Evolutionary conservation across 2,113 vertebrate species (phyloP), one percentile per base, ranked within the genome.

Genomic region (Cryptomyrus ogoouensis): DNA sequence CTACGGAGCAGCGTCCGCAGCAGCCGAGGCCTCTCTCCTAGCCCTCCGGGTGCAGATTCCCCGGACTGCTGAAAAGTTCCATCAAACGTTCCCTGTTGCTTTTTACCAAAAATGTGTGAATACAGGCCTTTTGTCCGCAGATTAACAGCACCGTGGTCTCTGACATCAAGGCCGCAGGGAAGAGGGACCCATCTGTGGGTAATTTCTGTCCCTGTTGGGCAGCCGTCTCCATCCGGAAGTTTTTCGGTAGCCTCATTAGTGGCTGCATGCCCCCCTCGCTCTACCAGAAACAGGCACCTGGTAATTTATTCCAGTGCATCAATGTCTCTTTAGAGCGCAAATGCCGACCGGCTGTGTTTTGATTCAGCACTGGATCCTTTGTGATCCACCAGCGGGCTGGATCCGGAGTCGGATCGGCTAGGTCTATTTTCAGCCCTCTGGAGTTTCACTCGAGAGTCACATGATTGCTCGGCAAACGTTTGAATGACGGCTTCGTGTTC

Each of bases 301-400:
- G 46, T 88, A n/a, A 90, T 90, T 88, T 90, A 83, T 88, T 47
- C 90, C 31, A 44, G 27, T 39, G 50, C 35, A 52, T 62, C 66
- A 31, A 46, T 44, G 44, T 83, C 74, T 62, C 87, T 90, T 90
- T 17, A 35, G 52, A 58, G 87, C 31, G 66, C 87, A 21, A 44
- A 62, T 9, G 17, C 42, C 35, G 10, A 88, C 39, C 87, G 80
- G 24, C 86, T 90, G 87, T 70, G 66, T 24, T 84, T 31, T 17
- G 3, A 83, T 88, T 88, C 70, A 77, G 52, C 74, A 24, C 87
- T 35, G 87, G 50, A n/a, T 62, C 27, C 90, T 83, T 49, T 88
- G 62, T 31, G 35, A 62, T 42, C 62, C 21, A 1, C 21, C 56
- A 31, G 44, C 19, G 42, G 86, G 27, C 74, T 44, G 58, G 58